Conservation (phyloP, 2,797 vertebrate species). For the Thaleichthys pacificus region DNA sequence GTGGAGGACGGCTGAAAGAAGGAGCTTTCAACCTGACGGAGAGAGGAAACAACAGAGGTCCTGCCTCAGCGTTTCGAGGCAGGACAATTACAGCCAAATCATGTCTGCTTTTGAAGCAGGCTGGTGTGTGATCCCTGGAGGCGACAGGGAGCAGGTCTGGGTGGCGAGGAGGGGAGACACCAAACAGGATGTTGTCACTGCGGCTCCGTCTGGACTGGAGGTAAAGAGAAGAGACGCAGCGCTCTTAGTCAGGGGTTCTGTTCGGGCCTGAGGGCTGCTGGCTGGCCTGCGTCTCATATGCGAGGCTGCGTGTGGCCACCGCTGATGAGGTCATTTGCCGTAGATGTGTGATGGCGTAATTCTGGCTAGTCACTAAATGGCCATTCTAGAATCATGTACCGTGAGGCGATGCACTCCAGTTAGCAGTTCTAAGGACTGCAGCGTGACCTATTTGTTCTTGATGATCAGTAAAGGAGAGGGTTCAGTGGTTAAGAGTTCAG, state of each 20-base stretch:
- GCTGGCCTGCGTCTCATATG: slow-evolving; percentile 38
- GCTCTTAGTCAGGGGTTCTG: slow-evolving; percentile 57
- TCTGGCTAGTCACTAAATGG: slow-evolving; percentile 15
- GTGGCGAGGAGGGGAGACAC: slow-evolving; percentile 61
- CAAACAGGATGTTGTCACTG: slow-evolving; percentile 68
- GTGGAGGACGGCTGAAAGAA: slow-evolving; percentile 10
- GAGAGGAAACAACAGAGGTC: slow-evolving; percentile 49
- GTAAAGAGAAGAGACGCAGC: slow-evolving; percentile 53
- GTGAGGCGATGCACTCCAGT: neutral
- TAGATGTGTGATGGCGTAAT: slow-evolving; percentile 31
- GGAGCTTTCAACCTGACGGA: slow-evolving; percentile 54
- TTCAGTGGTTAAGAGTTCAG: neutral
- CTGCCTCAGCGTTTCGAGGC: slow-evolving; percentile 56
- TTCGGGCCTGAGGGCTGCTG: slow-evolving; percentile 60
- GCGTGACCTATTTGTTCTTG: neutral
- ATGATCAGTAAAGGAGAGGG: neutral
- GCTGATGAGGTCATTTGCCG: slow-evolving; percentile 65
- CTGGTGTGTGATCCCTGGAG: slow-evolving; percentile 62
- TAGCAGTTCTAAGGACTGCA: neutral
- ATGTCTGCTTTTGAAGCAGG: slow-evolving; percentile 68
- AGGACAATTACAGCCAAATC: slow-evolving; percentile 76
- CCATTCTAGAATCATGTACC: neutral
- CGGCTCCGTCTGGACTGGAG: slow-evolving; percentile 61
- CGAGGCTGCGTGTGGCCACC: slow-evolving; percentile 61
- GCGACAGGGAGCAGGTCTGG: slow-evolving; percentile 55